Base-by-base conservation (phyloP, 2,113 vertebrate genomes). In the Diadophis punctatus region DNA sequence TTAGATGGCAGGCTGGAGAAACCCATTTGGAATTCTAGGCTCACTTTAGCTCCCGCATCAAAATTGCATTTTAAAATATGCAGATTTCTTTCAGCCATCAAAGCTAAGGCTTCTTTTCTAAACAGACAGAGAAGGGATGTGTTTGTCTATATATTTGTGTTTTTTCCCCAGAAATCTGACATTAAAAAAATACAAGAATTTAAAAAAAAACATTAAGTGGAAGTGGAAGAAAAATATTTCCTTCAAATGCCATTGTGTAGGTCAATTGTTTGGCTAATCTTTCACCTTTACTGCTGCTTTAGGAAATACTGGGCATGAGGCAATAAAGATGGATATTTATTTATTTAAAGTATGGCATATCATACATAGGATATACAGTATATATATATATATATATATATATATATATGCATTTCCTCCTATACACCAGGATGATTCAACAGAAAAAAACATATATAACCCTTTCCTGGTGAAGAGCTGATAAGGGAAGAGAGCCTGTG, bases 231-330 rank as follows among this genome's bases (percentile, higher is more conserved):
- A 95, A 53, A 85, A 88, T 10, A 92, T 95, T 95, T 94, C 55
- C 93, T 90, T 94, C 91, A 92, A 90, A 90, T 48, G 84, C 84
- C 48, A 48, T 48, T 86, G 43, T 74, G 30, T 34, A 74, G 63
- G 63, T 74, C 63, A 74, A 74, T 34, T 74, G 30, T 74, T 74
- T 16, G 63, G 63, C 14, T 74, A 34, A 74, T 68, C 12, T 68
- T 92, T 94, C 93, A 91, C 95, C 92, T 93, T 91, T 93, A 51
- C 58, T 90, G 43, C 94, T 95, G 93, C 93, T 92, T 90, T 94
- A 88, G 85, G 53, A 46, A 89, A 46, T 92, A 90, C 93, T 92
- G 94, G 87, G 86, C 49, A 91, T 90, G 68, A 39, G 39, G 92
- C 85, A 68, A 91, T n/a, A 48, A 58, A 91, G 30, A 68, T 63